phyloP scores from a whole-genome alignment of 2,113 vertebrate species.

The Chelonoidis abingdonii region DNA sequence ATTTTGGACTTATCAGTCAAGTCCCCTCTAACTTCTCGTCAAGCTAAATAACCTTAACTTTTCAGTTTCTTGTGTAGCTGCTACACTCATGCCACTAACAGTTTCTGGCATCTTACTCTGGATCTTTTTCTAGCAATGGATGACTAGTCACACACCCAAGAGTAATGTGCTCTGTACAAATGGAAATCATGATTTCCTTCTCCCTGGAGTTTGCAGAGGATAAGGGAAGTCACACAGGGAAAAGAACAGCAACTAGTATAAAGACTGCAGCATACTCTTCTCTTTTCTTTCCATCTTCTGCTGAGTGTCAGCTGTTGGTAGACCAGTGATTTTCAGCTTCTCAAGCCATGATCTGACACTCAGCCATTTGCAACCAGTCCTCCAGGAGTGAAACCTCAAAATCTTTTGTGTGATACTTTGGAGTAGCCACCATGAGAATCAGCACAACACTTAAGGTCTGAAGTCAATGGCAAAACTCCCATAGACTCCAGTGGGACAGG shows the following conservation, averaged over 20 bases:
- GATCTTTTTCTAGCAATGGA: neutral
- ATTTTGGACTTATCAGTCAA: neutral
- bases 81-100: neutral
- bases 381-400: neutral
- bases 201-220: neutral
- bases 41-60: neutral
- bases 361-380: neutral
- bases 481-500: neutral
- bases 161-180: neutral
- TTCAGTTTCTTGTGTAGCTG: neutral
- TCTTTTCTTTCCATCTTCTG: neutral
- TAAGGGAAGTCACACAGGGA: neutral
- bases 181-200: neutral
- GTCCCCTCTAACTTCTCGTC: neutral
- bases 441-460: neutral
- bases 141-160: neutral
- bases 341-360: neutral
- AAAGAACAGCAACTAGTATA: neutral
- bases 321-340: neutral
- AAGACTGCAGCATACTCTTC: neutral
- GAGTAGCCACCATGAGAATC: neutral
- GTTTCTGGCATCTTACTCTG: neutral
- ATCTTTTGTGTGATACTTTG: neutral
- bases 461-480: neutral
- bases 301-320: neutral